These are phyloP conservation scores for Phlogophora meticulosa DNA, from an alignment of 2,888 invertebrate species.

Conservation along the genomic window DNA sequence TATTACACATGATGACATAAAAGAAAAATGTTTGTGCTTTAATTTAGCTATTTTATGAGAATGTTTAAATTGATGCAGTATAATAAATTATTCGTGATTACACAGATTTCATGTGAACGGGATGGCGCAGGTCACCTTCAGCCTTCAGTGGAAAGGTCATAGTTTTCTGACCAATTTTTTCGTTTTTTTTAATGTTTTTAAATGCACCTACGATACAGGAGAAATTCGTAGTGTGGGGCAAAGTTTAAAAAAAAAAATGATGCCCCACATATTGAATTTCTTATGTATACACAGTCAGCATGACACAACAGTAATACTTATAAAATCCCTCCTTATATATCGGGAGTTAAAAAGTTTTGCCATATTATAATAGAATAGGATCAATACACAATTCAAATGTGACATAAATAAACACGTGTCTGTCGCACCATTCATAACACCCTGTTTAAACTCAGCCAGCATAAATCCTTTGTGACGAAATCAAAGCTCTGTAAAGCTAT, in stretches of 20 bases:
- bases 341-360: neutral
- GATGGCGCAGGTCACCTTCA: constrained; percentile 10
- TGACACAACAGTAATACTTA: no score
- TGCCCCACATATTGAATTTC: no score
- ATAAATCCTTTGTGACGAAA: neutral
- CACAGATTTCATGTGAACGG: neutral
- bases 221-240: no score
- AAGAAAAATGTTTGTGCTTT: neutral
- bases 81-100: constrained; percentile 28
- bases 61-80: neutral
- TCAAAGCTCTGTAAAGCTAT: neutral
- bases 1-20: neutral
- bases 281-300: no score
- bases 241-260: no score
- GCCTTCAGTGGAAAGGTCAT: neutral
- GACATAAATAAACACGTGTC: neutral
- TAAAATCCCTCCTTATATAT: no score
- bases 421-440: neutral
- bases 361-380: no score
- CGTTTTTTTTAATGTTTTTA: no score
- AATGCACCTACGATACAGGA: no score
- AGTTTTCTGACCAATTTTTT: neutral
- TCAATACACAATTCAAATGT: neutral
- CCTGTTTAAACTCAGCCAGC: neutral
- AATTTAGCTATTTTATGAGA: neutral